A percentile compares a stretch with the other conserved stretches of the same genome.
phyloP scores from a whole-genome alignment of 2,113 vertebrate genomes.

The Malurus melanocephalus region DNA sequence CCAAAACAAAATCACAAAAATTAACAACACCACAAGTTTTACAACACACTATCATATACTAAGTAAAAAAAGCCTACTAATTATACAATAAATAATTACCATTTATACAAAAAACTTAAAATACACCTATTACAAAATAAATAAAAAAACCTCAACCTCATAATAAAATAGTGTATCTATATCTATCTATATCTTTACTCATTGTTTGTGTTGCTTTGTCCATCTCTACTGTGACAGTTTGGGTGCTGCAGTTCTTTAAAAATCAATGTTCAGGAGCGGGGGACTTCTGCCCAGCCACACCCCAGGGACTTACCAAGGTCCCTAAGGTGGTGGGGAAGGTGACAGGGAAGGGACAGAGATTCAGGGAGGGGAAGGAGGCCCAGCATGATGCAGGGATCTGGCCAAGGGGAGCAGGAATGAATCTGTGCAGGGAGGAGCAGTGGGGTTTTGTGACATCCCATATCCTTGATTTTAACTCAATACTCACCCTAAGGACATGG shows the following conservation, averaged over 20 bases:
- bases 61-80: too few relatives aligned
- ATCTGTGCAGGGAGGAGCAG: neutral
- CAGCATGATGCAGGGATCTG: neutral
- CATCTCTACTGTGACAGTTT: neutral
- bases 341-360: neutral
- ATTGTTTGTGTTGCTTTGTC: too few relatives aligned
- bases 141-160: too few relatives aligned
- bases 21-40: too few relatives aligned
- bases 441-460: fast-evolving
- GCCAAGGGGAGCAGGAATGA: neutral
- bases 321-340: neutral
- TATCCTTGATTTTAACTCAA: fast-evolving
- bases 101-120: too few relatives aligned
- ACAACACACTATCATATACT: too few relatives aligned
- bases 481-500: fast-evolving
- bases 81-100: too few relatives aligned
- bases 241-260: neutral
- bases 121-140: too few relatives aligned
- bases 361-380: neutral
- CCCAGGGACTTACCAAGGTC: neutral
- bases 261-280: fast-evolving
- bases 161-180: too few relatives aligned
- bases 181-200: too few relatives aligned
- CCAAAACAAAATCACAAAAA: too few relatives aligned
- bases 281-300: neutral